phyloP scores from a whole-genome alignment of 1,140 invertebrate species.

The Neuroterus valhalla region DNA sequence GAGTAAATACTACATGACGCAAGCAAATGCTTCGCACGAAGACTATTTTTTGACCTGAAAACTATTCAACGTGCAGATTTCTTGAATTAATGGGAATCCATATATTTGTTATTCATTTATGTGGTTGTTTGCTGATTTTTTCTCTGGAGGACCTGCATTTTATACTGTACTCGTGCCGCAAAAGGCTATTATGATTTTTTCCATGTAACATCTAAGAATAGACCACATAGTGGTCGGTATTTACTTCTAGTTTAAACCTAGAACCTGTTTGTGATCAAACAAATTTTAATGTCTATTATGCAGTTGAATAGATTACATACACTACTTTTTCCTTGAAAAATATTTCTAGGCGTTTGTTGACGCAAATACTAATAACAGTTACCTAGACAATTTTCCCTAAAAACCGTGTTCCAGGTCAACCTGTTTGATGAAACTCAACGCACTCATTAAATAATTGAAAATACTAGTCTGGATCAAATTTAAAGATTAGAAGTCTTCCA shows the following conservation, averaged over 20 bases:
- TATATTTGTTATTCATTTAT: constrained; percentile 5
- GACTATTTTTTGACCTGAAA: constrained; percentile 31
- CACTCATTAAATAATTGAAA: no score
- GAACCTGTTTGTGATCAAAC: background rate
- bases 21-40: constrained; percentile 43
- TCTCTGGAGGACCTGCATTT: background rate
- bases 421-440: no score
- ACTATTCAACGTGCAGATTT: background rate
- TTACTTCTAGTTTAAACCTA: background rate
- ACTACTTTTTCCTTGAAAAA: background rate
- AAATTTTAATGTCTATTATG: background rate
- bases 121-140: background rate
- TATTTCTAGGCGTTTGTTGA: no score
- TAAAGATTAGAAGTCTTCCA: constrained; percentile 14
- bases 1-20: constrained; percentile 74
- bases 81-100: background rate
- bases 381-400: background rate
- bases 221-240: background rate
- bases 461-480: background rate
- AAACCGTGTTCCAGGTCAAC: no score
- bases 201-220: background rate
- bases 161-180: background rate
- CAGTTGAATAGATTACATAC: background rate
- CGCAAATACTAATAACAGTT: background rate
- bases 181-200: background rate